These are phyloP conservation scores for Bothrops jararaca DNA, from an alignment of 2,113 vertebrate species.

Conservation along the genomic window DNA sequence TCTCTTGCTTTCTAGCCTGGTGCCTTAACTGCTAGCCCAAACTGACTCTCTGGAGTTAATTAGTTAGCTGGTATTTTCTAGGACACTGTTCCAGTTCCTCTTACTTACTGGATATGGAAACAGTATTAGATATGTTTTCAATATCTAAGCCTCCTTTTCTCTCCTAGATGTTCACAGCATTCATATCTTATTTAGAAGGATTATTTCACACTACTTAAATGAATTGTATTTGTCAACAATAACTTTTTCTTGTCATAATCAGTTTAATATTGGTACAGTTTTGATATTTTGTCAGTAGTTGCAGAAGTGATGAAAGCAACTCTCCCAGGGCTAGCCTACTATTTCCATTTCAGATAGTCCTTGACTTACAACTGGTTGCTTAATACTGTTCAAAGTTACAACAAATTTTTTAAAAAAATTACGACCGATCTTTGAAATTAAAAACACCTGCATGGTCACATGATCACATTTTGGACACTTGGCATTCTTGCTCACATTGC, in stretches of 20 bases:
- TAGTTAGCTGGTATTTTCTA: not conserved
- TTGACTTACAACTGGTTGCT: not conserved
- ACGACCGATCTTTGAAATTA: not conserved
- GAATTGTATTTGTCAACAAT: not conserved
- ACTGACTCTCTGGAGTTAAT: no score
- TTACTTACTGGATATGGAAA: not conserved
- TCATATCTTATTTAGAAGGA: not conserved
- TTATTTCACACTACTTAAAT: not conserved
- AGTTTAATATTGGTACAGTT: not conserved
- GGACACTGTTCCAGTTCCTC: not conserved
- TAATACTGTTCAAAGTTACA: not conserved
- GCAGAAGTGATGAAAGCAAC: not conserved
- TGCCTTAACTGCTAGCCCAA: no score
- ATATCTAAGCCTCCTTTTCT: not conserved
- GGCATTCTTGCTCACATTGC: no score
- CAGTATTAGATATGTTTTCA: not conserved
- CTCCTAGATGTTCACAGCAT: not conserved
- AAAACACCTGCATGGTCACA: not conserved
- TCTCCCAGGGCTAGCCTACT: not conserved
- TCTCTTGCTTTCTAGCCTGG: no score
- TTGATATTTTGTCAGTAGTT: not conserved
- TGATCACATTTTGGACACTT: not conserved
- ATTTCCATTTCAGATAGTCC: not conserved
- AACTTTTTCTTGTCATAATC: not conserved
- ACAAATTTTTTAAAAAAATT: not conserved